These are phyloP conservation scores for Odontamblyopus lacepedii DNA, from an alignment of 2,797 vertebrate species.

Conservation along the genomic window DNA sequence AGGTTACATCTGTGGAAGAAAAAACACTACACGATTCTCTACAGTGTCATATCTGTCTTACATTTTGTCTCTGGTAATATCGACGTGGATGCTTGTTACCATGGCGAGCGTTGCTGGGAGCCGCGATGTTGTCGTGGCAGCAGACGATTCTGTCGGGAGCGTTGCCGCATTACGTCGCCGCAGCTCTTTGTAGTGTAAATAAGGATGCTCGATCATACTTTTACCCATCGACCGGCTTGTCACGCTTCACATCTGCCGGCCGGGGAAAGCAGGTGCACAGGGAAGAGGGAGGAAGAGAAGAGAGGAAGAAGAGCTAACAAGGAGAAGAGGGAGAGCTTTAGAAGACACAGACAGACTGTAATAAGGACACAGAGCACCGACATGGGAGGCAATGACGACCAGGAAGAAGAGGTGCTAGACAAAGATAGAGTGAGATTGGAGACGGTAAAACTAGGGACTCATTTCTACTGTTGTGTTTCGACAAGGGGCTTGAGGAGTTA, in stretches of 20 bases:
- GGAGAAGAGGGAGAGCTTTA: slow-evolving; percentile 42
- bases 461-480: neutral
- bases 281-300: slow-evolving; percentile 24
- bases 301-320: slow-evolving; percentile 36
- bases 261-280: neutral
- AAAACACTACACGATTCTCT: slow-evolving; percentile 16
- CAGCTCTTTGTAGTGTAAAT: slow-evolving; percentile 71
- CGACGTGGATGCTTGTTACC: slow-evolving; percentile 60
- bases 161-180: slow-evolving; percentile 51
- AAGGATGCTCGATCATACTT: slow-evolving; percentile 44
- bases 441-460: neutral
- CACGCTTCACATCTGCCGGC: slow-evolving; percentile 53
- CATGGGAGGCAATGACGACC: slow-evolving; percentile 33
- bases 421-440: neutral
- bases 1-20: slow-evolving; percentile 24
- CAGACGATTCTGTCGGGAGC: slow-evolving; percentile 57
- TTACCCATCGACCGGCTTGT: slow-evolving; percentile 48
- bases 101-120: slow-evolving; percentile 61
- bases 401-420: neutral
- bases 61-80: slow-evolving; percentile 45
- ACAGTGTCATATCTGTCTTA: slow-evolving; percentile 34
- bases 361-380: slow-evolving; percentile 41
- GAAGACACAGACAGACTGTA: slow-evolving; percentile 40
- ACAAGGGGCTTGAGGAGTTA: neutral
- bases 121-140: slow-evolving; percentile 56